Percentiles rank a stretch among this genome's conserved stretches.
Evolutionary conservation across 2,888 invertebrate species (phyloP).

Genomic region (Heliconius sara): DNA sequence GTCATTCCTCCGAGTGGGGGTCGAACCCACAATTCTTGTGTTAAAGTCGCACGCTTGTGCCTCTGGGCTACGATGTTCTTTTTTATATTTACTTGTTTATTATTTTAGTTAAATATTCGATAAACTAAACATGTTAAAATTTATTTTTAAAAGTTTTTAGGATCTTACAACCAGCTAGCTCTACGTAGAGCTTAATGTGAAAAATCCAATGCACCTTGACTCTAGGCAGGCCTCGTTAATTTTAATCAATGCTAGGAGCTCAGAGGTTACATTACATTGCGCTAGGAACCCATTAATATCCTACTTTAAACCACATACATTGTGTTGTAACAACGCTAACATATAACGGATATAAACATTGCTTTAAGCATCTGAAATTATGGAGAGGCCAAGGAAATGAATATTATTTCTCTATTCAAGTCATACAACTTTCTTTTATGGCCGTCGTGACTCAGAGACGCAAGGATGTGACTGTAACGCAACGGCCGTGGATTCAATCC

Average conservation of each 20-base stretch:
- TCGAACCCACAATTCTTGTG: too few relatives aligned
- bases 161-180: background rate
- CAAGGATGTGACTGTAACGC: too few relatives aligned
- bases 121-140: background rate
- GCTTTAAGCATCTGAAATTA: background rate
- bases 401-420: background rate
- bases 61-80: too few relatives aligned
- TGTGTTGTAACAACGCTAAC: background rate
- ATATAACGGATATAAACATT: background rate
- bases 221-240: slow-evolving; percentile 25
- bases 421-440: background rate
- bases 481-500: too few relatives aligned
- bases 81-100: too few relatives aligned
- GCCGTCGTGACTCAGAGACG: too few relatives aligned
- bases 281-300: slow-evolving; percentile 8
- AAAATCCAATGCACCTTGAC: slow-evolving; percentile 12
- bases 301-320: slow-evolving; percentile 2
- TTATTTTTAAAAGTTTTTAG: background rate
- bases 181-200: background rate
- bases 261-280: slow-evolving; percentile 11
- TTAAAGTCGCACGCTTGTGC: too few relatives aligned
- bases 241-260: slow-evolving; percentile 30
- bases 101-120: background rate
- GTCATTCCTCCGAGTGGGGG: too few relatives aligned
- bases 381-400: background rate